A percentile compares a stretch with the other conserved stretches of the same genome.
Conservation (phyloP, 2,797 vertebrate genomes). For the Sebastes vulpes region DNA sequence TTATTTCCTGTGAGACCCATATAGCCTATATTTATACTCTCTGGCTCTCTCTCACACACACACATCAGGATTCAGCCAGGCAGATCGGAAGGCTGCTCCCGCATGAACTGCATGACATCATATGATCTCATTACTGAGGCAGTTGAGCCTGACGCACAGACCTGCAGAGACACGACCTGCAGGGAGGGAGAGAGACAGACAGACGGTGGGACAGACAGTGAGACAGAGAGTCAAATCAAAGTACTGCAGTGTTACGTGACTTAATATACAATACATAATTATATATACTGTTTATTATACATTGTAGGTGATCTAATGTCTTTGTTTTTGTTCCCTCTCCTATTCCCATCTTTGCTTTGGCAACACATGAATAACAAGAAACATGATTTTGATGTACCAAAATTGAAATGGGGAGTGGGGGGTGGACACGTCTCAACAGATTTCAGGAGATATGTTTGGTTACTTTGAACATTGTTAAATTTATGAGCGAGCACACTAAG, state of each 20-base stretch:
- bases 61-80: slow-evolving; percentile 1
- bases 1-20: background rate
- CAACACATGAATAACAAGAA: background rate
- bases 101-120: slow-evolving; percentile 83
- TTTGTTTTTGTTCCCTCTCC: background rate
- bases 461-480: background rate
- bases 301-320: background rate
- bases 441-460: background rate
- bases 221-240: background rate
- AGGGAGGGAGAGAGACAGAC: slow-evolving; percentile 33
- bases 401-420: background rate
- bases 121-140: slow-evolving; percentile 88
- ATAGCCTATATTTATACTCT: background rate
- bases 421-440: background rate
- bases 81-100: slow-evolving; percentile 52
- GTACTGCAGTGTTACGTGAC: background rate
- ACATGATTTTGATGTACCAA: background rate
- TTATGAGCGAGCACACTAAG: background rate
- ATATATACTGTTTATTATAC: background rate
- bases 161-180: slow-evolving; percentile 80
- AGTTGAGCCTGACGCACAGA: slow-evolving; percentile 76
- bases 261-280: background rate
- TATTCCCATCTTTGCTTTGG: slow-evolving; percentile 3
- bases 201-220: background rate
- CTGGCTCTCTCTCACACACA: background rate